A percentile compares a stretch with the other conserved stretches of the same genome.
These are phyloP conservation scores for Cichlasoma orientale DNA, from an alignment of 2,797 vertebrate species.

Conservation along the genomic window DNA sequence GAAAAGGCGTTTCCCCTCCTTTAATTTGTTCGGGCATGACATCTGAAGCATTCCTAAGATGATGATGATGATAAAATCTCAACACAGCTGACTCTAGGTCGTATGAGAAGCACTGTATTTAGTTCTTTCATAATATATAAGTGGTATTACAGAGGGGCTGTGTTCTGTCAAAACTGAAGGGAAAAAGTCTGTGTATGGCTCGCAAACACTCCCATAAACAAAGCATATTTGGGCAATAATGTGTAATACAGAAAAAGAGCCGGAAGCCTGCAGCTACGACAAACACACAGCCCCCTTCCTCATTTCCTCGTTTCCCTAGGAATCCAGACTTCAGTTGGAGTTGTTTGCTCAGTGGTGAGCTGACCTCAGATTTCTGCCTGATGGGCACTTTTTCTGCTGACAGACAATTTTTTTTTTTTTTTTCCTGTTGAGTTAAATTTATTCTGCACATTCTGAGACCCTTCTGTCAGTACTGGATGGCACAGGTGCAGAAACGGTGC, in stretches of 20 bases:
- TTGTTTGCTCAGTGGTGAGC: constrained; percentile 68
- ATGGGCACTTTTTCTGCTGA: constrained; percentile 71
- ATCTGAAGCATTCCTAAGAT: constrained; percentile 47
- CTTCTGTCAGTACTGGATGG: constrained; percentile 3
- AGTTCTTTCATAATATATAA: not conserved
- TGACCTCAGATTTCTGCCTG: constrained; percentile 68
- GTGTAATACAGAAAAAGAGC: not conserved
- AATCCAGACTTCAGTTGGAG: constrained; percentile 64
- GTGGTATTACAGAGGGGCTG: not conserved
- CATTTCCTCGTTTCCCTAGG: constrained; percentile 72
- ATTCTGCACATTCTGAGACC: constrained; percentile 28
- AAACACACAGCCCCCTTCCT: constrained; percentile 31
- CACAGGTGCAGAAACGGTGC: constrained; percentile 2
- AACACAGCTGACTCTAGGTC: not conserved
- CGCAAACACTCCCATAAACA: not conserved
- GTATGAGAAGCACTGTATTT: not conserved
- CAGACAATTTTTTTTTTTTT: not conserved
- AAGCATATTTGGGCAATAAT: not conserved
- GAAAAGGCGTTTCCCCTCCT: constrained; percentile 38
- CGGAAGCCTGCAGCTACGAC: not conserved
- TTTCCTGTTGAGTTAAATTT: constrained; percentile 21
- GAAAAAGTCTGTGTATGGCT: no score
- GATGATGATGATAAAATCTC: constrained; percentile 7
- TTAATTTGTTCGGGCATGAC: constrained; percentile 44
- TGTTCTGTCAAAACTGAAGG: not conserved